Evolutionary conservation across 2,888 invertebrate species (phyloP).

Genomic region (Parelbella ahira): DNA sequence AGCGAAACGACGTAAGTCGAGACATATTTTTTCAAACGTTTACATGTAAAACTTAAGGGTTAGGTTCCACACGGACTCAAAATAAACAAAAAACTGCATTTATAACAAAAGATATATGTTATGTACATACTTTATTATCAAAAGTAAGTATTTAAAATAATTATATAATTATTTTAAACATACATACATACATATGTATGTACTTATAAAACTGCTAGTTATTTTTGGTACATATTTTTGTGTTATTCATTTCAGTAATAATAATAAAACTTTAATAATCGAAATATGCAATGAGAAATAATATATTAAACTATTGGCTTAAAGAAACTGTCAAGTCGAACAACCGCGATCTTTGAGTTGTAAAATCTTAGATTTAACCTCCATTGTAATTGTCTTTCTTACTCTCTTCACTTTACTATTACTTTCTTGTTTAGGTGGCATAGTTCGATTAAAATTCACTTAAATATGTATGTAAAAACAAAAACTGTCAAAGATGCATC

Average conservation of each 20-base stretch:
- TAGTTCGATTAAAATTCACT: conserved; percentile 17
- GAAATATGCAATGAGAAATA: conserved; percentile 34
- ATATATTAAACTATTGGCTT: conserved; percentile 48
- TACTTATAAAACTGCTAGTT: too few species aligned
- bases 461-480: conserved; percentile 24
- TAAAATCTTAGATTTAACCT: conserved; percentile 29
- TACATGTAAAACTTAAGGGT: too few species aligned
- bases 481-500: conserved; percentile 6
- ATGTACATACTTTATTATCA: too few species aligned
- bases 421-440: conserved; percentile 28
- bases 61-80: too few species aligned
- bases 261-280: not conserved
- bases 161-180: too few species aligned
- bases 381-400: conserved; percentile 28
- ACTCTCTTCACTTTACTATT: conserved; percentile 28
- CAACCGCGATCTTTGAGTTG: conserved; percentile 26
- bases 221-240: not conserved
- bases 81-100: too few species aligned
- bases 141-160: too few species aligned
- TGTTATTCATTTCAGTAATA: too few species aligned
- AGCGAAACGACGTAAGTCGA: too few species aligned
- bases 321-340: not conserved
- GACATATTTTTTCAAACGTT: too few species aligned
- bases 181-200: not conserved
- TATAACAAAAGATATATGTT: too few species aligned